These are phyloP conservation scores for Philereme transversata DNA, from an alignment of 2,888 invertebrate genomes.

Conservation along the genomic window DNA sequence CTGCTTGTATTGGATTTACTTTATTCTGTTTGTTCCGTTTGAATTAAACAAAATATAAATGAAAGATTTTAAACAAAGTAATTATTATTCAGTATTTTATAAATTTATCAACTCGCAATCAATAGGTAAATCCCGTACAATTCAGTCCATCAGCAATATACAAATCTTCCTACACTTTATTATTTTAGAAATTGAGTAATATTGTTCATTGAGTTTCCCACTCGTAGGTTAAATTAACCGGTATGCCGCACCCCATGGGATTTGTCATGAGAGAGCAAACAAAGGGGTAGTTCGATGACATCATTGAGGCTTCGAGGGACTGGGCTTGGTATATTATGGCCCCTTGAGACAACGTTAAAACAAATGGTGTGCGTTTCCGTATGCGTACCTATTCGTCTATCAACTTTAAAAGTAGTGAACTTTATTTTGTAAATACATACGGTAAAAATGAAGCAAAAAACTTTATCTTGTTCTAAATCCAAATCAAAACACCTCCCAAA, in stretches of 20 bases:
- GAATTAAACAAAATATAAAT: too few species aligned
- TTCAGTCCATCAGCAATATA: background rate
- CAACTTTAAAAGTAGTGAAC: too few species aligned
- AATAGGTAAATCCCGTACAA: background rate
- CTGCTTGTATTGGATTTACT: too few species aligned
- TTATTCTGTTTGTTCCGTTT: too few species aligned
- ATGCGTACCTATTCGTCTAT: background rate
- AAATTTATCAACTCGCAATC: too few species aligned
- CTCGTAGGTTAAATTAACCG: constrained; percentile 25
- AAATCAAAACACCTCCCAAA: too few species aligned
- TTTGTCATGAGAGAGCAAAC: constrained; percentile 27
- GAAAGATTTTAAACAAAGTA: too few species aligned
- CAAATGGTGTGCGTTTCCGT: constrained; percentile 2
- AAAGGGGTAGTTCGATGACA: constrained; percentile 35
- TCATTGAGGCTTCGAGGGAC: constrained; percentile 24
- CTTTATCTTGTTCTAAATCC: too few species aligned
- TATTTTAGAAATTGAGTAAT: background rate
- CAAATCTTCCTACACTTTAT: background rate
- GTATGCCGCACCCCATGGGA: constrained; percentile 28
- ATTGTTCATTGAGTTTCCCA: constrained; percentile 9
- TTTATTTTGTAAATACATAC: too few species aligned
- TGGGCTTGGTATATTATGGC: constrained; percentile 20
- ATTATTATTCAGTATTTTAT: too few species aligned
- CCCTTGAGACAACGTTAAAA: constrained; percentile 28
- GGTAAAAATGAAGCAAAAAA: too few species aligned